These are phyloP conservation scores for Indri indri DNA, from an alignment of 2,113 vertebrate species.

Conservation along the genomic window DNA sequence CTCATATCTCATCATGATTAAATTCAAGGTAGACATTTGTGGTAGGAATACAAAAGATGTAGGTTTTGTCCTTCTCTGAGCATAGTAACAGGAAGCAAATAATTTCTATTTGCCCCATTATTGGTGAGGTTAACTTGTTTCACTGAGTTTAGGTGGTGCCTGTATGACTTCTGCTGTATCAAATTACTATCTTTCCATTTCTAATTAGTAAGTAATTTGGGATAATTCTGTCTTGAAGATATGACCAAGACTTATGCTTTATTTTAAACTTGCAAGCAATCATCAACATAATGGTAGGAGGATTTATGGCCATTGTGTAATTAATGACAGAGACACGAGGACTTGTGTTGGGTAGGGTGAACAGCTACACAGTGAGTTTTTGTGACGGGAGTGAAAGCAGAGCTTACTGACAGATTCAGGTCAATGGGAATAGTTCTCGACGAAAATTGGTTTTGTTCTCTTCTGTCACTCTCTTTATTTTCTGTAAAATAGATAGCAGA, in stretches of 20 bases:
- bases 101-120: neutral
- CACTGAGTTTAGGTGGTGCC: too few species aligned
- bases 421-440: neutral
- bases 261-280: neutral
- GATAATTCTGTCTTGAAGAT: neutral
- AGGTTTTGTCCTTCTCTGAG: neutral
- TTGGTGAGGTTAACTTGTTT: neutral
- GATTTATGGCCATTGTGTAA: neutral
- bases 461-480: neutral
- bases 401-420: neutral
- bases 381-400: neutral
- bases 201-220: neutral
- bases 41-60: fast-evolving
- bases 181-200: neutral
- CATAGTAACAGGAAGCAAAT: neutral
- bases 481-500: neutral
- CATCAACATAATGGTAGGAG: neutral
- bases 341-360: neutral
- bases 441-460: neutral
- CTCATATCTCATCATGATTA: neutral
- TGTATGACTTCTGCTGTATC: neutral
- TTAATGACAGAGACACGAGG: neutral
- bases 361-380: neutral
- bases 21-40: too few species aligned
- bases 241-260: neutral